Percentiles rank a stretch among this genome's conserved stretches.
phyloP scores from a whole-genome alignment of 2,888 invertebrate genomes.

The Watsonalla binaria region DNA sequence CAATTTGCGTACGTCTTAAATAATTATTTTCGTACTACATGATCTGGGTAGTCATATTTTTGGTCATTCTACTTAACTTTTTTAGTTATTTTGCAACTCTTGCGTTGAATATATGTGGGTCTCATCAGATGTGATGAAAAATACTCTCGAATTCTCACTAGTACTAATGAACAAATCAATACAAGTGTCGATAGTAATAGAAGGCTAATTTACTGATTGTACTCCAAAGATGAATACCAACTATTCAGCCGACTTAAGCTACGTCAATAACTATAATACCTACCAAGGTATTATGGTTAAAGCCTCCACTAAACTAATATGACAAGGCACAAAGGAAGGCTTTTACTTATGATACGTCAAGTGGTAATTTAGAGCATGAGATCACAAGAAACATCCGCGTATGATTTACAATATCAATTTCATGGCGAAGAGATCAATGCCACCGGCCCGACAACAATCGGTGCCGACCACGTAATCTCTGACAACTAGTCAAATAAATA shows the following conservation, averaged over 20 bases:
- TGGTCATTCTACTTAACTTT: too few species aligned
- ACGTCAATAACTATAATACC: conserved; percentile 1
- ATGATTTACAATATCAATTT: conserved; percentile 48
- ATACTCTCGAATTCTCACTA: too few species aligned
- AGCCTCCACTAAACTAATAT: conserved; percentile 4
- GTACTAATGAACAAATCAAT: neutral
- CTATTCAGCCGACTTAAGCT: neutral
- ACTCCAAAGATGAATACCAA: too few species aligned
- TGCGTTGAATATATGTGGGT: too few species aligned
- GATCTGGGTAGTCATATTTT: too few species aligned
- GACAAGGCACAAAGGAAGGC: conserved; percentile 11
- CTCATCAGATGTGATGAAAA: too few species aligned
- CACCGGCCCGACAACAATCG: conserved; percentile 41
- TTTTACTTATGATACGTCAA: conserved; percentile 18
- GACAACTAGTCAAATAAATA: conserved; percentile 68
- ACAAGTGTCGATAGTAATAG: neutral
- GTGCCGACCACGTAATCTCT: conserved; percentile 44
- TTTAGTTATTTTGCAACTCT: too few species aligned
- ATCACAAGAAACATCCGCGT: conserved; percentile 24
- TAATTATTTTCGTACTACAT: too few species aligned
- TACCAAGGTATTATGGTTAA: neutral
- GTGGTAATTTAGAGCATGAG: conserved; percentile 12
- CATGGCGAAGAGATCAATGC: conserved; percentile 45
- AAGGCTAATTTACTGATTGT: too few species aligned
- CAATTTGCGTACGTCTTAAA: too few species aligned